phyloP scores from a whole-genome alignment of 2,888 invertebrate genomes.

The Eupithecia abbreviata region DNA sequence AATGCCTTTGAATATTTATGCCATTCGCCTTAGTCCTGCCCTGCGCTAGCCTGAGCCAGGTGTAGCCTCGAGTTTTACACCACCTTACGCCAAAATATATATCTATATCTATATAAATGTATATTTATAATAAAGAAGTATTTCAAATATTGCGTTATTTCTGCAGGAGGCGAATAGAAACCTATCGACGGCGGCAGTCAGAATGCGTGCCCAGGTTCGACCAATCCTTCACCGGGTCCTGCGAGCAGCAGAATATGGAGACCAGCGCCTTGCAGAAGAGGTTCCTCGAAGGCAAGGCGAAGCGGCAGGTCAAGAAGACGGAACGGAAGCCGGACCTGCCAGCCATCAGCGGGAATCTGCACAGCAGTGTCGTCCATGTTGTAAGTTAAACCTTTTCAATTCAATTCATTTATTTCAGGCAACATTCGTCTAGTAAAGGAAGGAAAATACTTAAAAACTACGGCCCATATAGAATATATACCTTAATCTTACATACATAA shows the following conservation, averaged over 20 bases:
- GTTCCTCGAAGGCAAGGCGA: constrained; percentile 95
- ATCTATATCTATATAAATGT: no score
- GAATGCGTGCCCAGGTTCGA: constrained; percentile 95
- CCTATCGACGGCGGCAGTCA: constrained; percentile 92
- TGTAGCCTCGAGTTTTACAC: neutral
- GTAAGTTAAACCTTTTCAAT: constrained; percentile 71
- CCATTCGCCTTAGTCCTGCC: neutral
- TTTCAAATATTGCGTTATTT: neutral
- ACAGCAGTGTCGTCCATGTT: constrained; percentile 89
- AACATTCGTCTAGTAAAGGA: no score
- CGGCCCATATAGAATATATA: no score
- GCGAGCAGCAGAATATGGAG: constrained; percentile 96
- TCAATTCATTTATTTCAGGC: no score
- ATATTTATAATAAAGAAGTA: neutral
- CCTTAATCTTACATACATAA: no score
- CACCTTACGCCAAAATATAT: no score
- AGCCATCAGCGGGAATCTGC: constrained; percentile 82
- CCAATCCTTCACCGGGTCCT: constrained; percentile 92
- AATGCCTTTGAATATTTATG: neutral
- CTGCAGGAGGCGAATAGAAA: constrained; percentile 91
- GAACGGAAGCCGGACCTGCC: constrained; percentile 79
- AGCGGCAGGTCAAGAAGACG: constrained; percentile 93
- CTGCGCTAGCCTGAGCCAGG: neutral
- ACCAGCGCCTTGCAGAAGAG: constrained; percentile 94
- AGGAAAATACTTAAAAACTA: no score